A percentile compares a stretch with the other conserved stretches of the same genome.
Evolutionary conservation across 1,140 invertebrate species (phyloP).

Genomic region (Zaprionus tsacasi): DNA sequence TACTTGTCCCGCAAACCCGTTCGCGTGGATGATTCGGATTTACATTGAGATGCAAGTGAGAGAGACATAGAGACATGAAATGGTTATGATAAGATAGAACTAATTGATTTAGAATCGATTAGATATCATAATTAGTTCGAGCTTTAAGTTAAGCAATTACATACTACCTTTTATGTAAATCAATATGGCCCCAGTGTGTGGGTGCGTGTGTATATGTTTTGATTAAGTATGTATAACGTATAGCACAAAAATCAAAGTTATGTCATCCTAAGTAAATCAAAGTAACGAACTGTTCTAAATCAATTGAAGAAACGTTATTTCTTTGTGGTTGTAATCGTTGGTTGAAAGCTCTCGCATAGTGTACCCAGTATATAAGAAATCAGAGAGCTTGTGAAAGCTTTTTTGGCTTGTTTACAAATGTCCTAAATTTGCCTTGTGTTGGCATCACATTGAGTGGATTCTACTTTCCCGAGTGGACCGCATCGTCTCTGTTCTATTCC

Average conservation of each 20-base stretch:
- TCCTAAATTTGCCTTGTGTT: slow-evolving; percentile 17
- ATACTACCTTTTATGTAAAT: slow-evolving; percentile 38
- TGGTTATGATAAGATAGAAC: slow-evolving; percentile 44
- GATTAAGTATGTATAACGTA: slow-evolving; percentile 26
- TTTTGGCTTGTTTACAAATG: slow-evolving; percentile 47
- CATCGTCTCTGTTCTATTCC: slow-evolving; percentile 28
- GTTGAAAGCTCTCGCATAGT: slow-evolving; percentile 18
- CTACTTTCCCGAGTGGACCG: background rate
- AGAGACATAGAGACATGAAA: slow-evolving; percentile 28
- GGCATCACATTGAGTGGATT: slow-evolving; percentile 43
- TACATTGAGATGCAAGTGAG: slow-evolving; percentile 44
- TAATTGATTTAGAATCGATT: slow-evolving; percentile 58
- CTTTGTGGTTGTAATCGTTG: slow-evolving; percentile 20
- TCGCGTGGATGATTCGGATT: slow-evolving; percentile 68
- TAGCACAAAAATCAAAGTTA: slow-evolving; percentile 64
- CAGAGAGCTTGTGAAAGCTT: background rate
- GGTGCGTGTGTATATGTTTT: slow-evolving; percentile 41
- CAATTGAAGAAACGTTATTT: background rate
- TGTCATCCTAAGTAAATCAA: slow-evolving; percentile 46
- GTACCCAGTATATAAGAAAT: slow-evolving; percentile 32
- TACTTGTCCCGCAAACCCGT: slow-evolving; percentile 86
- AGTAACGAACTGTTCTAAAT: slow-evolving; percentile 48
- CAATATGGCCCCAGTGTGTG: slow-evolving; percentile 44
- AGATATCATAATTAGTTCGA: slow-evolving; percentile 46
- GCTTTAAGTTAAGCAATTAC: slow-evolving; percentile 60